These are phyloP conservation scores for Bombus superbus DNA, from an alignment of 1,140 invertebrate species.

Conservation along the genomic window DNA sequence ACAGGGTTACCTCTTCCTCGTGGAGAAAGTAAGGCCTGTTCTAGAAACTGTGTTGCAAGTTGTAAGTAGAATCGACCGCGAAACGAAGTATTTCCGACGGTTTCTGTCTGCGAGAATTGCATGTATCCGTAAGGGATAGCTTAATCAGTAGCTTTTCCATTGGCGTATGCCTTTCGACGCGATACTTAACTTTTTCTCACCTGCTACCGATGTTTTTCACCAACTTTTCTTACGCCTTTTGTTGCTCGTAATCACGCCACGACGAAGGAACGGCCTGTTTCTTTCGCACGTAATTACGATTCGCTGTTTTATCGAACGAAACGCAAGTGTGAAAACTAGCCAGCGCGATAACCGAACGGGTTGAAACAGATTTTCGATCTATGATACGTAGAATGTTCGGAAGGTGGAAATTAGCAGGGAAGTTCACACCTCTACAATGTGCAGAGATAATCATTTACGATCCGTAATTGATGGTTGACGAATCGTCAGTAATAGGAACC, in stretches of 20 bases:
- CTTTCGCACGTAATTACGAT: constrained; percentile 6
- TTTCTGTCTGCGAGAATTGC: too few species aligned
- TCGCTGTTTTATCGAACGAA: neutral
- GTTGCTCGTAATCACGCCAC: constrained; percentile 16
- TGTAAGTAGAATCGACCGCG: neutral
- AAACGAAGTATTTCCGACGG: neutral
- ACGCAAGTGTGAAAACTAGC: neutral
- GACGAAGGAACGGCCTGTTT: neutral
- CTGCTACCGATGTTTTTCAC: neutral
- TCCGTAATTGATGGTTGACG: neutral
- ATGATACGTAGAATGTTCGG: neutral
- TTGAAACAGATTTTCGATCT: neutral
- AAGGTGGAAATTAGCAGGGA: neutral
- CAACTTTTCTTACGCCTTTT: neutral
- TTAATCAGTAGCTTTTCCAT: neutral
- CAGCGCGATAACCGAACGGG: neutral
- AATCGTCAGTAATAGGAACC: neutral
- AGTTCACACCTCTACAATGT: neutral
- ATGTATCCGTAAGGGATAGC: neutral
- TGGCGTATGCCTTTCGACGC: neutral
- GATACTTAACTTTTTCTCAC: neutral
- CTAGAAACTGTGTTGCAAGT: neutral
- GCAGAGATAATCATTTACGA: neutral
- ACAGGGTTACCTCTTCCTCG: too few species aligned
- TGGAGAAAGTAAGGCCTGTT: neutral